These are phyloP conservation scores for Rynchops niger DNA, from an alignment of 2,113 vertebrate genomes.

Conservation along the genomic window DNA sequence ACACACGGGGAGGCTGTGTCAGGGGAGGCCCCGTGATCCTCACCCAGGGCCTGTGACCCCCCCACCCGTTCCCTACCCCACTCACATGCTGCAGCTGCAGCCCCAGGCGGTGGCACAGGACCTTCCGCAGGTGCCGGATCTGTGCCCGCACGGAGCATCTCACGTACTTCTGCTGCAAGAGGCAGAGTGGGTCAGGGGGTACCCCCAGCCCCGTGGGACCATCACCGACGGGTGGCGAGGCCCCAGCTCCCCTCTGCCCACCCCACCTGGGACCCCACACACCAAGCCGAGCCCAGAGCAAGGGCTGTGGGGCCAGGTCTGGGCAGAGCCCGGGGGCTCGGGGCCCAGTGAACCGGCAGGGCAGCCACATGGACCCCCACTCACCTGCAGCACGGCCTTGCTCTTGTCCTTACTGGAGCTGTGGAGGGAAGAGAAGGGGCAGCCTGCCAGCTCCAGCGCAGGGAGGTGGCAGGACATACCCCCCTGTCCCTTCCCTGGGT, in stretches of 20 bases:
- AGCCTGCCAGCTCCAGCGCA: neutral
- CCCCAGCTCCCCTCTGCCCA: neutral
- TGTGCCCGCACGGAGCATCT: slow-evolving; percentile 93
- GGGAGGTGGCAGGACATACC: rapidly evolving
- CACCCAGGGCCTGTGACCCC: rapidly evolving
- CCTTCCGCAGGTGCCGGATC: slow-evolving; percentile 90
- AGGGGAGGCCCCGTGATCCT: neutral
- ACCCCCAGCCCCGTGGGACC: rapidly evolving
- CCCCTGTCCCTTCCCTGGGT: too few relatives aligned
- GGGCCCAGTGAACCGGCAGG: neutral
- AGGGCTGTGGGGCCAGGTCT: neutral
- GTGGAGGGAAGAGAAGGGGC: neutral
- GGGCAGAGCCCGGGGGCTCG: neutral
- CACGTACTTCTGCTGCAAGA: slow-evolving; percentile 89
- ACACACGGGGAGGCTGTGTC: rapidly evolving
- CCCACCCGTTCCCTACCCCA: neutral
- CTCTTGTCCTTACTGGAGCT: slow-evolving; percentile 94
- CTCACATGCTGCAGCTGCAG: slow-evolving; percentile 89
- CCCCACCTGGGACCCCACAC: neutral
- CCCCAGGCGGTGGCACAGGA: slow-evolving; percentile 89
- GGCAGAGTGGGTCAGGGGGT: neutral
- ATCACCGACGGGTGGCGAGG: rapidly evolving
- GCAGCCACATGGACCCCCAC: neutral
- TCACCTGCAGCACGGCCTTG: slow-evolving; percentile 88
- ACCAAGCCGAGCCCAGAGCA: neutral